Conservation (phyloP, 2,113 vertebrate species). For the Sialia sialis region DNA sequence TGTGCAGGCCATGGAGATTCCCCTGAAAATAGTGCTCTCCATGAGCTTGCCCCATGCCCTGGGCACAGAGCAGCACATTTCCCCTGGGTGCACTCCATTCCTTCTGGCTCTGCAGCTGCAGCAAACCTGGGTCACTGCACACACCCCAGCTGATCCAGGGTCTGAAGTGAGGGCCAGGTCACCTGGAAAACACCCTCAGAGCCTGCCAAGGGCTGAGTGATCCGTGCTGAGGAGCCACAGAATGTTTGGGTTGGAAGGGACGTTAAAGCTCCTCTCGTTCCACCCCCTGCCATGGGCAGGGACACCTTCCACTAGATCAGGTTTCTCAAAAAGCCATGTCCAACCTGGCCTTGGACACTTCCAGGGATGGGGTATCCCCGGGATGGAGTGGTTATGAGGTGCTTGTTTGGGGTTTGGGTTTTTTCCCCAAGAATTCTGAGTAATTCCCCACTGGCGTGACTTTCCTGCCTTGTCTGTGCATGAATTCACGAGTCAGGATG, state of each 20-base stretch:
- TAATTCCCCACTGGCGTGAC: background rate
- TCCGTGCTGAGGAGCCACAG: background rate
- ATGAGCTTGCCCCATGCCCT: accelerated
- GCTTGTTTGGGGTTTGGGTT: no score
- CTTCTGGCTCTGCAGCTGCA: background rate
- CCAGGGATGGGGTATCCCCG: background rate
- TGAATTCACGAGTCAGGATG: background rate
- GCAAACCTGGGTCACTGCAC: background rate
- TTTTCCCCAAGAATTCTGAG: background rate
- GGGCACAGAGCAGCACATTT: background rate
- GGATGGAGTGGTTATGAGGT: background rate
- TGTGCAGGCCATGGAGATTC: background rate
- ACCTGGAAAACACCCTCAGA: background rate
- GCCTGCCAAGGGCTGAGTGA: background rate
- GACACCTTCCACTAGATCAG: background rate
- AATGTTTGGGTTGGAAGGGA: background rate
- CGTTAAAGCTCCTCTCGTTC: background rate
- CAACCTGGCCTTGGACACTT: background rate
- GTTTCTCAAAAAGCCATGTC: background rate
- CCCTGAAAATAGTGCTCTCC: background rate
- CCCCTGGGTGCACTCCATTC: background rate
- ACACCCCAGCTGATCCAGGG: background rate
- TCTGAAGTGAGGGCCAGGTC: background rate
- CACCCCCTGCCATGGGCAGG: background rate
- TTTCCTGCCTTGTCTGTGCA: background rate